Evolutionary conservation across 2,113 vertebrate genomes (phyloP).

Genomic region (Eptesicus fuscus): DNA sequence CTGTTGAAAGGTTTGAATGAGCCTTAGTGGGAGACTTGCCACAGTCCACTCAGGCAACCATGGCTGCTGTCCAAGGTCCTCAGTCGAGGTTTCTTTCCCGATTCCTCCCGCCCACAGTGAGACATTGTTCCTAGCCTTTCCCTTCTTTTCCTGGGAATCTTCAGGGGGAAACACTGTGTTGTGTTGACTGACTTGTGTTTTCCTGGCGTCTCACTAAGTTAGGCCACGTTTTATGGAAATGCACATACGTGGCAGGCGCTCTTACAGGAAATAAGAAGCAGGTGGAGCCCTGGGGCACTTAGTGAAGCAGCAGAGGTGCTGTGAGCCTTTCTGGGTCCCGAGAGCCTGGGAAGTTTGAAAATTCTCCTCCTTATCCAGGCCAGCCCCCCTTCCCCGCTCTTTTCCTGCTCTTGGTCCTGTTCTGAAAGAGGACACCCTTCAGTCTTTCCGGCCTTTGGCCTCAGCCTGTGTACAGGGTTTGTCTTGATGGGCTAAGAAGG

Average conservation of each 20-base stretch:
- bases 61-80: background rate
- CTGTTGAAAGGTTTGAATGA: background rate
- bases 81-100: background rate
- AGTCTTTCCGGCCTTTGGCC: background rate
- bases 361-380: background rate
- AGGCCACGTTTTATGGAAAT: background rate
- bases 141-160: background rate
- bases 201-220: background rate
- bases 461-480: background rate
- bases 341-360: background rate
- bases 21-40: background rate
- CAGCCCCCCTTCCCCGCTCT: background rate
- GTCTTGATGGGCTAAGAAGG: background rate
- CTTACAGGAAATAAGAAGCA: background rate
- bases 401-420: background rate
- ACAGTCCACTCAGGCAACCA: fast-evolving
- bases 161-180: background rate
- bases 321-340: background rate
- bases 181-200: background rate
- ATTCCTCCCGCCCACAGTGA: background rate
- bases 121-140: background rate
- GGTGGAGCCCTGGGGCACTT: background rate
- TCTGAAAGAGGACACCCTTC: background rate
- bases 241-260: fast-evolving
- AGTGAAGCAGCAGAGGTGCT: background rate